A percentile compares a stretch with the other conserved stretches of the same genome.
Evolutionary conservation across 2,888 invertebrate species (phyloP).

Genomic region (Diarsia dahlii): DNA sequence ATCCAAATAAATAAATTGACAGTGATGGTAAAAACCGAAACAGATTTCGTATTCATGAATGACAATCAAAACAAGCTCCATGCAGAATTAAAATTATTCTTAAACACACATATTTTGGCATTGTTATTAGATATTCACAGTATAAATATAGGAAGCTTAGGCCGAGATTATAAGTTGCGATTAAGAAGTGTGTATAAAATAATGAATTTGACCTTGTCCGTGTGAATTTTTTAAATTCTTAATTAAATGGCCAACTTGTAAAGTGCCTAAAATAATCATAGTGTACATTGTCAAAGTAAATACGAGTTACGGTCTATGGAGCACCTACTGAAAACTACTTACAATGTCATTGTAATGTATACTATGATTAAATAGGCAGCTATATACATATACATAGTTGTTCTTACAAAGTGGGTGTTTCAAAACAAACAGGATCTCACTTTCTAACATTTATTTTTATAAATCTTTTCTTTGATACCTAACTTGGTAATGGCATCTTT

Average conservation of each 20-base stretch:
- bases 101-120: constrained; percentile 9
- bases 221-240: constrained; percentile 42
- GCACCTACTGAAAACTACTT: not conserved
- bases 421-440: constrained; percentile 32
- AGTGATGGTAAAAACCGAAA: not conserved
- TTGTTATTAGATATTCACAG: constrained; percentile 13
- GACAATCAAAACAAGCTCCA: not conserved
- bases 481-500: constrained; percentile 7
- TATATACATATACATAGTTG: not conserved
- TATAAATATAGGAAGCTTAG: constrained; percentile 36
- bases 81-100: not conserved
- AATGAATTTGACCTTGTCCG: constrained; percentile 32
- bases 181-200: constrained; percentile 26
- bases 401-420: constrained; percentile 25
- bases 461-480: constrained; percentile 21
- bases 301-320: not conserved
- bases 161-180: constrained; percentile 20
- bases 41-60: too few species aligned
- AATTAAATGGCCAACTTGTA: constrained; percentile 30
- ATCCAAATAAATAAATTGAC: not conserved
- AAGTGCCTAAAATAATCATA: not conserved
- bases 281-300: constrained; percentile 19
- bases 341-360: not conserved
- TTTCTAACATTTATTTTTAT: constrained; percentile 40
- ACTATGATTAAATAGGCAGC: not conserved